These are phyloP conservation scores for Dendrocincla tyrannina DNA, from an alignment of 2,797 vertebrate genomes.

Conservation along the genomic window DNA sequence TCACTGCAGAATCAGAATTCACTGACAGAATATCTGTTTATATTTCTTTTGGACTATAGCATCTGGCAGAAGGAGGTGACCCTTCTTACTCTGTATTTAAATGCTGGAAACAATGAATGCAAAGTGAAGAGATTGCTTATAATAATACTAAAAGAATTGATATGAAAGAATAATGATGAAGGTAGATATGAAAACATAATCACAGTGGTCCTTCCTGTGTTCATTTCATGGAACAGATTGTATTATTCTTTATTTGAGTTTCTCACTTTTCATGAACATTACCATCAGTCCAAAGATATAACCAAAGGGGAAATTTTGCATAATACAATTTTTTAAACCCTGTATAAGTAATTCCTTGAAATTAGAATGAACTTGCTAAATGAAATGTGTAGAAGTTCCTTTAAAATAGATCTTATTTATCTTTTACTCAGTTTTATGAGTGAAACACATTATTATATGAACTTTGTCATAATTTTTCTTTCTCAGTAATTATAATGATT, in stretches of 20 bases:
- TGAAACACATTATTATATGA: not conserved
- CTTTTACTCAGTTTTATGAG: not conserved
- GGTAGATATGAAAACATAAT: not conserved
- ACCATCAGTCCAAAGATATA: not conserved
- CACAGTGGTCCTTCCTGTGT: not conserved
- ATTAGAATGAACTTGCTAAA: not conserved
- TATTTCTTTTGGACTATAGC: not conserved
- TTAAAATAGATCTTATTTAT: not conserved
- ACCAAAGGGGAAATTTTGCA: not conserved
- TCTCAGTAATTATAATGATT: not conserved
- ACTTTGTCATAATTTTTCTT: not conserved
- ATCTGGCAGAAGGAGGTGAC: not conserved
- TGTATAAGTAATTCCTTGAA: not conserved
- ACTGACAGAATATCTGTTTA: not conserved
- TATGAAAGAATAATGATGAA: not conserved
- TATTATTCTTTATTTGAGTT: not conserved
- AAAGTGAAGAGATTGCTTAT: not conserved
- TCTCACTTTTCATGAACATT: not conserved
- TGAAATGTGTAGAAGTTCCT: not conserved
- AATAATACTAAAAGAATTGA: not conserved
- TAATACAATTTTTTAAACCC: not conserved
- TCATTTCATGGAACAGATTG: not conserved
- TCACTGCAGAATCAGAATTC: not conserved
- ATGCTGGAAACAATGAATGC: not conserved
- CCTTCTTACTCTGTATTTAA: not conserved